Conservation (phyloP, 2,797 vertebrate genomes). For the Eutrigla gurnardus region DNA sequence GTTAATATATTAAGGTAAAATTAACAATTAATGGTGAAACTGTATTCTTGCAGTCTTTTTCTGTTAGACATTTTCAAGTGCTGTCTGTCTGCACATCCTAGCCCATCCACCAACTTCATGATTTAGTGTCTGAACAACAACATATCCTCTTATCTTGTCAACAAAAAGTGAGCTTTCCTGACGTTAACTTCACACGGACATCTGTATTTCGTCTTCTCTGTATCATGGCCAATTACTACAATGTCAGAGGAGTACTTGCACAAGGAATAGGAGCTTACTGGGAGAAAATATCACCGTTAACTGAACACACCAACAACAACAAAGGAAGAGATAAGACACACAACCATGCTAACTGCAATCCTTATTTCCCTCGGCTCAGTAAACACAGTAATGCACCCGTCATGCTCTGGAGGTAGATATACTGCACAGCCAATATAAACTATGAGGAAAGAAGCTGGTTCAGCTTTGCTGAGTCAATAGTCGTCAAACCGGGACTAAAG, state of each 20-base stretch:
- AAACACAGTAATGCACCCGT: constrained; percentile 27
- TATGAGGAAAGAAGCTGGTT: not conserved
- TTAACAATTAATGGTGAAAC: not conserved
- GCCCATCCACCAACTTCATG: not conserved
- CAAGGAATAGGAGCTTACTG: constrained; percentile 9
- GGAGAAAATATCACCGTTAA: constrained; percentile 20
- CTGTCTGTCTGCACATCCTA: not conserved
- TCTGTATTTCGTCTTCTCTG: constrained; percentile 4
- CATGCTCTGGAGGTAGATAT: constrained; percentile 18
- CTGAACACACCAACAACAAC: constrained; percentile 6
- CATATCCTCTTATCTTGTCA: constrained; percentile 1
- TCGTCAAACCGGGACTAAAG: constrained; percentile 9
- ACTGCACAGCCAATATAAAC: constrained; percentile 17
- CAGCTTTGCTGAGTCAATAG: constrained; percentile 17
- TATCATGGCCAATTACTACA: constrained; percentile 46
- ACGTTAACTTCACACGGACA: constrained; percentile 1
- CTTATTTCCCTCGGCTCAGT: constrained; percentile 45
- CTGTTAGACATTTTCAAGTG: not conserved
- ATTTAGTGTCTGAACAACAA: constrained; percentile 1
- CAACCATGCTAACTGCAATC: constrained; percentile 16
- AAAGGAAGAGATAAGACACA: constrained; percentile 31
- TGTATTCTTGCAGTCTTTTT: not conserved
- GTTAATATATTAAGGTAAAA: constrained; percentile 3
- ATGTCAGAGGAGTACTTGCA: constrained; percentile 3
- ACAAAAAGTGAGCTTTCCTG: constrained; percentile 2